These are phyloP conservation scores for Tricholaema leucomelas DNA, from an alignment of 2,113 vertebrate genomes.

Conservation along the genomic window DNA sequence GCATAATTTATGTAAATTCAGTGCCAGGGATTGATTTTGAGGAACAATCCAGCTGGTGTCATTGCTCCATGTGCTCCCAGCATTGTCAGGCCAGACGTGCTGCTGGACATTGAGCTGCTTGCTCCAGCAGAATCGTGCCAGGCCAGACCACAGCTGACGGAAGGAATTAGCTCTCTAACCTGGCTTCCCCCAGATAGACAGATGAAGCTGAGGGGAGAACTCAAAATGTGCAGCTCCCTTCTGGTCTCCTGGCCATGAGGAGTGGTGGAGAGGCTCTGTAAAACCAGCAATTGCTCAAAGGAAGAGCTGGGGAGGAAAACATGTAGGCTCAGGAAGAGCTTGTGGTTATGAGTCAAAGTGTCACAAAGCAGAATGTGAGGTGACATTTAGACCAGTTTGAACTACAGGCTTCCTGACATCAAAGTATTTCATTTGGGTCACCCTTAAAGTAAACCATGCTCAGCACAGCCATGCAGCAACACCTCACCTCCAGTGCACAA, in stretches of 20 bases:
- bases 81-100: background rate
- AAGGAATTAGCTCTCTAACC: background rate
- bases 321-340: constrained; percentile 45
- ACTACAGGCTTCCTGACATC: constrained; percentile 28
- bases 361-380: background rate
- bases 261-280: background rate
- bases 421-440: background rate
- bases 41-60: background rate
- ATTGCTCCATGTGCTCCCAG: background rate
- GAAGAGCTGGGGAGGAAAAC: background rate
- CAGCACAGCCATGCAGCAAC: background rate
- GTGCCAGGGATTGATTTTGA: background rate
- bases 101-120: background rate
- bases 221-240: background rate
- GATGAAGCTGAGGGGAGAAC: background rate
- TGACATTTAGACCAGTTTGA: background rate
- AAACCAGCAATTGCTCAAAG: background rate
- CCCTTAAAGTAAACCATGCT: background rate
- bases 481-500: background rate
- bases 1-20: background rate
- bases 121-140: background rate
- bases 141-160: background rate
- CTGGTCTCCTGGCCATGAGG: background rate
- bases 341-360: constrained; percentile 52
- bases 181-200: background rate